Percentiles rank a stretch among this genome's conserved stretches.
Conservation (phyloP, 2,797 vertebrate species). For the Ispidina lecontei region DNA sequence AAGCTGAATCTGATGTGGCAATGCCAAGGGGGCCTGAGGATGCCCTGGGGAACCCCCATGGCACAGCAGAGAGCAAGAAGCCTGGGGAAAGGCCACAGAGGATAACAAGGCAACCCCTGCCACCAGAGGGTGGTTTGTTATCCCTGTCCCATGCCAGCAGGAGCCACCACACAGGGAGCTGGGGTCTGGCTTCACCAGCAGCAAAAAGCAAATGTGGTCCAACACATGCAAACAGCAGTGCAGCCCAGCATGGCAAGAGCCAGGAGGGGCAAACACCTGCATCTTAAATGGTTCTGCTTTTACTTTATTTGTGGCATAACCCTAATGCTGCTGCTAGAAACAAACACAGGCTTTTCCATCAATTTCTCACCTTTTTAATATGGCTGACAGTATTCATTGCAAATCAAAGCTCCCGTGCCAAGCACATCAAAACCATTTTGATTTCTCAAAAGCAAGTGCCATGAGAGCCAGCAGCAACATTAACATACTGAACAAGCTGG, state of each 20-base stretch:
- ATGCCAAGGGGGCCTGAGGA: not conserved
- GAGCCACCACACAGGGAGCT: not conserved
- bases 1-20: rapidly evolving
- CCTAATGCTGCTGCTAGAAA: not conserved
- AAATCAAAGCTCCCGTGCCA: constrained; percentile 1
- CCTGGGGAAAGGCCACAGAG: not conserved
- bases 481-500: not conserved
- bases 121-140: too few species aligned
- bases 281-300: not conserved
- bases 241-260: not conserved
- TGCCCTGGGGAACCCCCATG: not conserved
- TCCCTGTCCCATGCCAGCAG: rapidly evolving
- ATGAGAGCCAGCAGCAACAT: constrained; percentile 14
- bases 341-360: not conserved
- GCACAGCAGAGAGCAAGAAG: not conserved
- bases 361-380: constrained; percentile 14
- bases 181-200: not conserved
- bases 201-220: not conserved
- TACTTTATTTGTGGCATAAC: not conserved
- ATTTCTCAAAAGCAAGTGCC: not conserved
- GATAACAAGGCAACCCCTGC: not conserved
- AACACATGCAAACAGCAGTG: not conserved
- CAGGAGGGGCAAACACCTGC: not conserved
- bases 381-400: not conserved
- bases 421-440: not conserved